phyloP scores from a whole-genome alignment of 2,888 invertebrate genomes.

The Blastobasis lacticolella region DNA sequence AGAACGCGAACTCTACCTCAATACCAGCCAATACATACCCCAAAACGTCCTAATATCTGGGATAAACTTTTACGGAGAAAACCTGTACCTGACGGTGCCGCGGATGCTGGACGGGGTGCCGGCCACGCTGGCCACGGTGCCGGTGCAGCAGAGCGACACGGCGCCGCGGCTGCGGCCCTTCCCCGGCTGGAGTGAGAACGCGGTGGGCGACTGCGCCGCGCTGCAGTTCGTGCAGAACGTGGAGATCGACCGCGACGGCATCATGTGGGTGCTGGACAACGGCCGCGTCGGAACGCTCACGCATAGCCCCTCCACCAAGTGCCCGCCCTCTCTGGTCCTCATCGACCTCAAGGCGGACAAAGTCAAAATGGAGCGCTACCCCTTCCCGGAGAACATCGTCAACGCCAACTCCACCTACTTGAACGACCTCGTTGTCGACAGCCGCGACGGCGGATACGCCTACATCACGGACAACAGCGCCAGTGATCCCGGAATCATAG shows the following conservation, averaged over 20 bases:
- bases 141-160: constrained; percentile 63
- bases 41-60: constrained; percentile 81
- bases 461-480: constrained; percentile 83
- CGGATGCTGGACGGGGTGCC: constrained; percentile 82
- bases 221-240: constrained; percentile 84
- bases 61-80: constrained; percentile 78
- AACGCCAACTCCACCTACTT: constrained; percentile 74
- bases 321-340: constrained; percentile 80
- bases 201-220: constrained; percentile 77
- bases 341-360: constrained; percentile 77
- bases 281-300: constrained; percentile 78
- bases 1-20: constrained; percentile 67
- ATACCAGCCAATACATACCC: constrained; percentile 76
- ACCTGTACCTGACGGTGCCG: constrained; percentile 80
- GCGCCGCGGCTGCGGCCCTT: constrained; percentile 77
- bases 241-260: constrained; percentile 80
- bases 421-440: constrained; percentile 83
- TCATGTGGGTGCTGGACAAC: constrained; percentile 81
- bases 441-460: constrained; percentile 79
- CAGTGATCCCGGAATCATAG: constrained; percentile 81
- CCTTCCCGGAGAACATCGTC: constrained; percentile 76
- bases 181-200: constrained; percentile 82
- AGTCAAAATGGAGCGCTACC: constrained; percentile 71
- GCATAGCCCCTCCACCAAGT: constrained; percentile 66
- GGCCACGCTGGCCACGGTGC: constrained; percentile 77